Conservation (phyloP, 2,113 vertebrate species). For the Oostethus manadensis region DNA sequence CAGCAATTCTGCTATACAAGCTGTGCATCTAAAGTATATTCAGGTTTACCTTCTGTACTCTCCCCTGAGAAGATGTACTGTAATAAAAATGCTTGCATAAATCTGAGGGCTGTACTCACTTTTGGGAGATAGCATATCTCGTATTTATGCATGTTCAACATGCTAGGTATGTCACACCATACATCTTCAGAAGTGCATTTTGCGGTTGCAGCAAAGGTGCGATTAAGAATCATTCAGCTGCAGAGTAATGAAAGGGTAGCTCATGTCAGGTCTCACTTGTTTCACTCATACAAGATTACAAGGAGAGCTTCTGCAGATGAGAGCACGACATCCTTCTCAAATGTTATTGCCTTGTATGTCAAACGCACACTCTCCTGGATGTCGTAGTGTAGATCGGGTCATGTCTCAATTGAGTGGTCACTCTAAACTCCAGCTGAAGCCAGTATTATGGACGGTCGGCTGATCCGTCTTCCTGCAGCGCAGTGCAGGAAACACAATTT, state of each 20-base stretch:
- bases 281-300: background rate
- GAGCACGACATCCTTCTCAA: background rate
- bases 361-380: background rate
- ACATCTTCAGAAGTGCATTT: slow-evolving; percentile 29
- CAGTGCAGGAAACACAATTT: slow-evolving; percentile 65
- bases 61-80: no score
- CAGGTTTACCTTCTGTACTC: no score
- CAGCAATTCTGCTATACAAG: no score
- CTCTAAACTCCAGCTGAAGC: slow-evolving; percentile 39
- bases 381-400: slow-evolving; percentile 31
- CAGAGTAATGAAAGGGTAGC: slow-evolving; percentile 38
- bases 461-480: slow-evolving; percentile 68
- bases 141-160: no score
- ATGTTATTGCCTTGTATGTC: background rate
- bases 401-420: slow-evolving; percentile 37
- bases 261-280: slow-evolving; percentile 41
- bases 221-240: slow-evolving; percentile 60
- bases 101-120: no score
- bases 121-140: slow-evolving; percentile 14
- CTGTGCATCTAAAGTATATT: no score
- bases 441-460: slow-evolving; percentile 65
- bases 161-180: slow-evolving; percentile 53
- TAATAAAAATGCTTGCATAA: no score
- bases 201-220: slow-evolving; percentile 42
- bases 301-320: slow-evolving; percentile 11